Evolutionary conservation across 2,888 invertebrate species (phyloP).

Genomic region (Troides aeacus): DNA sequence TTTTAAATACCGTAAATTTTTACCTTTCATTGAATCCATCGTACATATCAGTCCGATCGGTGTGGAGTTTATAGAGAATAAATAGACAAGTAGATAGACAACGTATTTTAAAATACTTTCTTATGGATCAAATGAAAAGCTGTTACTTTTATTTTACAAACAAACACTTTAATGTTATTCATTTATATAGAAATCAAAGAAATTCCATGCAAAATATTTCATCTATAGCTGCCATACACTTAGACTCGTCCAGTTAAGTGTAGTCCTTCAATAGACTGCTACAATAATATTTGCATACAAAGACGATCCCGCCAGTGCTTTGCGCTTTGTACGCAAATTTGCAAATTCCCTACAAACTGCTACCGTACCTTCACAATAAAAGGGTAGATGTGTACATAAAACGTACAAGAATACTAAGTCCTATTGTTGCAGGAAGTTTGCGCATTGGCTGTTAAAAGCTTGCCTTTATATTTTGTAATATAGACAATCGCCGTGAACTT

Average conservation of each 20-base stretch:
- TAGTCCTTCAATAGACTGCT: slow-evolving; percentile 65
- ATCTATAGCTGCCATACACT: slow-evolving; percentile 44
- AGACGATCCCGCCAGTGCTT: slow-evolving; percentile 59
- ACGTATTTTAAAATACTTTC: no score
- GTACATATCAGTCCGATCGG: no score
- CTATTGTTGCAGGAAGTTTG: slow-evolving; percentile 5
- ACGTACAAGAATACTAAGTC: slow-evolving; percentile 27
- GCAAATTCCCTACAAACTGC: slow-evolving; percentile 58
- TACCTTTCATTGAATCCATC: no score
- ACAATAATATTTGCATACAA: slow-evolving; percentile 73
- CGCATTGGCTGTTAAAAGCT: slow-evolving; percentile 11
- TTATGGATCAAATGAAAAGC: no score
- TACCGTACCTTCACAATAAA: slow-evolving; percentile 41
- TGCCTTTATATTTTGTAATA: slow-evolving; percentile 24
- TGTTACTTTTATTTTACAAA: no score
- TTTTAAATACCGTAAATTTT: no score
- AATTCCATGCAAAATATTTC: slow-evolving; percentile 27
- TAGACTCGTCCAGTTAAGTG: slow-evolving; percentile 52
- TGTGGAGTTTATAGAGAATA: no score
- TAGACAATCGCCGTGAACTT: slow-evolving; percentile 24
- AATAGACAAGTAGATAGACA: no score
- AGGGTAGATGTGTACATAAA: slow-evolving; percentile 34
- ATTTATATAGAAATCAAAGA: no score
- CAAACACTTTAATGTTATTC: no score
- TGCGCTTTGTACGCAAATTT: slow-evolving; percentile 65